Evolutionary conservation across 2,888 invertebrate genomes (phyloP).

Genomic region (Diarsia rubi): DNA sequence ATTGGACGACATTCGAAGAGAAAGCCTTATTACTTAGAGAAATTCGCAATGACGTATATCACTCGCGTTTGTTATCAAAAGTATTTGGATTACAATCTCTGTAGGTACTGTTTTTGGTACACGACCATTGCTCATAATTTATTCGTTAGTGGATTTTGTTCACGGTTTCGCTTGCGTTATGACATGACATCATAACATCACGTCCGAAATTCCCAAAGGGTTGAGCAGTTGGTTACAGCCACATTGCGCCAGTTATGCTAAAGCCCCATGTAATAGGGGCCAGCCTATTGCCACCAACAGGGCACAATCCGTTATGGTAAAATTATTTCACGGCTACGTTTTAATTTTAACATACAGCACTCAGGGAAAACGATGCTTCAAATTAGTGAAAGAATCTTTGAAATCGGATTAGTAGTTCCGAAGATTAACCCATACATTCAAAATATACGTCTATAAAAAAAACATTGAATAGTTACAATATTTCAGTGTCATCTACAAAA

Average conservation of each 20-base stretch:
- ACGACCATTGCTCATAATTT: neutral
- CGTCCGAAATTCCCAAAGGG: too few relatives aligned
- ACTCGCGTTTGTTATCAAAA: slow-evolving; percentile 42
- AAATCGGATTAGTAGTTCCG: neutral
- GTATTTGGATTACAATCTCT: slow-evolving; percentile 45
- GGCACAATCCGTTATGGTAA: too few relatives aligned
- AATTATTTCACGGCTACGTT: neutral
- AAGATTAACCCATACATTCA: neutral
- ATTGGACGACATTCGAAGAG: slow-evolving; percentile 79
- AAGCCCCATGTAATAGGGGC: too few relatives aligned
- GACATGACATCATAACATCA: too few relatives aligned
- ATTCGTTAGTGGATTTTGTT: neutral
- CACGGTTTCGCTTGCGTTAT: neutral
- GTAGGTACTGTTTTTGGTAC: neutral
- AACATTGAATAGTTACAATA: too few relatives aligned
- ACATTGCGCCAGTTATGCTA: too few relatives aligned
- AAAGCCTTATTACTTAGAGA: slow-evolving; percentile 79
- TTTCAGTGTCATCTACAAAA: too few relatives aligned
- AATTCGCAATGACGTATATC: slow-evolving; percentile 71
- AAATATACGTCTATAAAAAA: too few relatives aligned
- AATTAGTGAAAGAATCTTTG: neutral
- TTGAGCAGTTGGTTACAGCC: too few relatives aligned
- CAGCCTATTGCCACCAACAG: too few relatives aligned
- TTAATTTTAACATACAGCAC: neutral
- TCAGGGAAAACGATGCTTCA: neutral